These are phyloP conservation scores for Arremon aurantiirostris DNA, from an alignment of 2,797 vertebrate species.

Conservation along the genomic window DNA sequence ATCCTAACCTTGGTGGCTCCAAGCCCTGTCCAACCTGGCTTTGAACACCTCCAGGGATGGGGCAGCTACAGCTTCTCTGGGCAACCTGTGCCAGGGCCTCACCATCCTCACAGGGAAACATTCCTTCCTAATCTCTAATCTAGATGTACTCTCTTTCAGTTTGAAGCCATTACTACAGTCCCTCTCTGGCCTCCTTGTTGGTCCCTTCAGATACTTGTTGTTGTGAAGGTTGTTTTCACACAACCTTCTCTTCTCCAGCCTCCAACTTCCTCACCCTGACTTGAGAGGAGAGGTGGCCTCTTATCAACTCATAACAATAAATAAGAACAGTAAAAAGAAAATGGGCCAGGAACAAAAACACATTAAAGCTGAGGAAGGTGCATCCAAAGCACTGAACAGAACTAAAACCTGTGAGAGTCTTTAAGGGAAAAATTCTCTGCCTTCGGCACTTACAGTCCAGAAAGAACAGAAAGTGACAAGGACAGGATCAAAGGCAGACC, in stretches of 20 bases:
- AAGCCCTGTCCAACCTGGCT: background rate
- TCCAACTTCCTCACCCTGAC: background rate
- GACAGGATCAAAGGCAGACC: background rate
- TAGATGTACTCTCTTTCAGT: background rate
- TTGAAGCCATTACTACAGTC: background rate
- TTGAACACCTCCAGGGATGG: background rate
- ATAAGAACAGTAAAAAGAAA: background rate
- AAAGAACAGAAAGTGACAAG: background rate
- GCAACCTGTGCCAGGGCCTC: background rate
- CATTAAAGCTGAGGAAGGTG: background rate
- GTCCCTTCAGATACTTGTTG: background rate
- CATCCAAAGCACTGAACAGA: background rate
- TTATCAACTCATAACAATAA: background rate
- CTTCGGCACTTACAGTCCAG: background rate
- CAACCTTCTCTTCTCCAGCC: background rate
- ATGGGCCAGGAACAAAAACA: background rate
- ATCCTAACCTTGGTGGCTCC: background rate
- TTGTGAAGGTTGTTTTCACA: no score
- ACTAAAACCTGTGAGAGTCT: background rate
- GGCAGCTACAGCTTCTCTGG: background rate
- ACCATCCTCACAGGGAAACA: background rate
- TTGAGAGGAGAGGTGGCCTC: background rate
- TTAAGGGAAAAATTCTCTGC: background rate
- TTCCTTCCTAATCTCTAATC: background rate
- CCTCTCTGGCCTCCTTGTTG: background rate